Evolutionary conservation across 2,113 vertebrate genomes (phyloP).

Genomic region (Tupaia tana): DNA sequence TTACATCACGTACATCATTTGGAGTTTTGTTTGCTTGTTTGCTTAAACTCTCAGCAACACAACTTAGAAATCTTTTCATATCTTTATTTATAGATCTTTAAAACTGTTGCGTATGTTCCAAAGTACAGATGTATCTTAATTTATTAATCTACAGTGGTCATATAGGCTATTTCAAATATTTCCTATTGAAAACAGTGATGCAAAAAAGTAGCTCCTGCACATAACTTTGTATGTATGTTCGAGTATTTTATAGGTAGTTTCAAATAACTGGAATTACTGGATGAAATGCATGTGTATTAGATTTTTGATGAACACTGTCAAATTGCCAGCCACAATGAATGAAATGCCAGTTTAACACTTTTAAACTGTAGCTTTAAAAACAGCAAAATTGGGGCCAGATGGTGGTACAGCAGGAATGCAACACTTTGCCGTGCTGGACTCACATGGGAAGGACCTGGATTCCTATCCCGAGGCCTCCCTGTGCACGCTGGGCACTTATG

Average conservation of each 20-base stretch:
- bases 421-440: no score
- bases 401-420: no score
- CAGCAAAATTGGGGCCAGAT: background rate
- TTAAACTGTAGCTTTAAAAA: conserved; percentile 15
- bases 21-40: background rate
- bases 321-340: conserved; percentile 2
- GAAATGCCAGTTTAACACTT: background rate
- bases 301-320: background rate
- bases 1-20: conserved; percentile 13
- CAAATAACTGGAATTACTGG: conserved; percentile 10
- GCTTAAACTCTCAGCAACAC: conserved; percentile 8
- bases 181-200: conserved; percentile 41
- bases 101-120: background rate
- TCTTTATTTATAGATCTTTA: background rate
- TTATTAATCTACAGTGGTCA: background rate
- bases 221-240: background rate
- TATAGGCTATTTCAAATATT: conserved; percentile 40
- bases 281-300: background rate
- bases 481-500: no score
- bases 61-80: background rate
- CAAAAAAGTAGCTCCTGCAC: background rate
- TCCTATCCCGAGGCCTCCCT: no score
- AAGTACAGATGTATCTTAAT: background rate
- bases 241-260: background rate
- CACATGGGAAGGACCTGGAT: no score